Evolutionary conservation across 2,797 vertebrate species (phyloP).

Genomic region (Pseudopleuronectes americanus): DNA sequence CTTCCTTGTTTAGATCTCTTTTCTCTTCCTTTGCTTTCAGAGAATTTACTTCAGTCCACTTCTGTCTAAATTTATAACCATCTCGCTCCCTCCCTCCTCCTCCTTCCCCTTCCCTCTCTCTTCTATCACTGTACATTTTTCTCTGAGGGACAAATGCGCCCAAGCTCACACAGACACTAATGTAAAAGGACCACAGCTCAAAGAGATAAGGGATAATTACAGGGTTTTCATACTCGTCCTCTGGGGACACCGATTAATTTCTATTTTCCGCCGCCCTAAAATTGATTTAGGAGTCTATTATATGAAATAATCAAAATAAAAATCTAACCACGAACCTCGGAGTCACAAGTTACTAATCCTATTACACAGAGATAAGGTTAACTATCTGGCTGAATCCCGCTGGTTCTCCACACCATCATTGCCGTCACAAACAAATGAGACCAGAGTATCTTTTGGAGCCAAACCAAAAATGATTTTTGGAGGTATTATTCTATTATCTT

Average conservation of each 20-base stretch:
- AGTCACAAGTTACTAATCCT: slow-evolving; percentile 27
- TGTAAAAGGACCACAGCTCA: slow-evolving; percentile 17
- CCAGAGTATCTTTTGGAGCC: neutral
- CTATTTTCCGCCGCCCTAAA: slow-evolving; percentile 11
- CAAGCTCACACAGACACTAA: neutral
- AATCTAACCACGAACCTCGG: slow-evolving; percentile 21
- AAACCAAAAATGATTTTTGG: neutral
- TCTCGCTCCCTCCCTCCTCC: neutral
- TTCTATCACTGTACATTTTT: neutral
- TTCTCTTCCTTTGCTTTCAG: slow-evolving; percentile 9
- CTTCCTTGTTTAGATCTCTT: neutral
- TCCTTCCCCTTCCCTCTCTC: neutral
- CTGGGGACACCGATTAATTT: slow-evolving; percentile 32
- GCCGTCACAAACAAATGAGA: neutral
- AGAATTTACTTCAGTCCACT: slow-evolving; percentile 8
- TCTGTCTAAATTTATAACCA: slow-evolving; percentile 29
- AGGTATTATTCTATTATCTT: no score
- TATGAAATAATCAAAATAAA: slow-evolving; percentile 19
- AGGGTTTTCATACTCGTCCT: slow-evolving; percentile 26
- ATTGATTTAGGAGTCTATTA: slow-evolving; percentile 32
- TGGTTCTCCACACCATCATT: neutral
- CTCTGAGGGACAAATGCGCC: neutral
- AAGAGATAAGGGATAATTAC: slow-evolving; percentile 29
- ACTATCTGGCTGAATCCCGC: neutral
- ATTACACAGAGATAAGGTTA: slow-evolving; percentile 5